Base-by-base conservation (phyloP, 1,140 invertebrate genomes). In the Sitobion miscanthi region DNA sequence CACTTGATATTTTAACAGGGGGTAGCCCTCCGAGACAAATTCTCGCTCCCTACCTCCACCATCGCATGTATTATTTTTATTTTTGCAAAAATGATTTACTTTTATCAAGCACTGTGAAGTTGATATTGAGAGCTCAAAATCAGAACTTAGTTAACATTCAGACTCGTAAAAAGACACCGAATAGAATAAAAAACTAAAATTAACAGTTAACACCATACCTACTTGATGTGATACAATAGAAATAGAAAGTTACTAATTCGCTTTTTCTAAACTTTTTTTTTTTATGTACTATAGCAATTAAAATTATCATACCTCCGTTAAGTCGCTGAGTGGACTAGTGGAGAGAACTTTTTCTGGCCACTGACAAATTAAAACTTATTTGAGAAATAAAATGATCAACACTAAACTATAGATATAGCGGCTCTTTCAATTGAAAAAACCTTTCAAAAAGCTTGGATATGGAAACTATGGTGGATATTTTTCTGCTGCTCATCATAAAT, bases 151-250 rank as follows among this genome's bases (percentile, higher is more conserved):
- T 69, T 77, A 45, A 90, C 47, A 45, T 25, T 57, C 3, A 42
- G 77, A 90, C 38, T 90, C 23, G 69, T 69, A 69, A 47, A 69
- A 1, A 47, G 89, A 90, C 35, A 90, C 62, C 47, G 14, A 21
- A 90, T 25, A 35, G n/a, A 90, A 90, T 25, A 87, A 25, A 89
- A 90, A 90, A 90, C 89, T 90, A 47, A 90, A 90, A 90, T 69
- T 45, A 90, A 90, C 11, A 90, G 69, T 69, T 45, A 90, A 90
- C 11, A 90, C 52, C 69, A 45, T 90, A 30, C 35, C 35, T 35
- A 35, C 52, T 90, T 2, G 54, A 90, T 69, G 45, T 90, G 0
- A 69, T 90, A 6, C 54, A 90, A 21, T 69, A 42, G 2, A 77
- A 45, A 11, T 91, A 69, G 17, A 91, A 45, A n/a, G 9, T 91